phyloP scores from a whole-genome alignment of 2,113 vertebrate genomes.

The Eulemur macaco region DNA sequence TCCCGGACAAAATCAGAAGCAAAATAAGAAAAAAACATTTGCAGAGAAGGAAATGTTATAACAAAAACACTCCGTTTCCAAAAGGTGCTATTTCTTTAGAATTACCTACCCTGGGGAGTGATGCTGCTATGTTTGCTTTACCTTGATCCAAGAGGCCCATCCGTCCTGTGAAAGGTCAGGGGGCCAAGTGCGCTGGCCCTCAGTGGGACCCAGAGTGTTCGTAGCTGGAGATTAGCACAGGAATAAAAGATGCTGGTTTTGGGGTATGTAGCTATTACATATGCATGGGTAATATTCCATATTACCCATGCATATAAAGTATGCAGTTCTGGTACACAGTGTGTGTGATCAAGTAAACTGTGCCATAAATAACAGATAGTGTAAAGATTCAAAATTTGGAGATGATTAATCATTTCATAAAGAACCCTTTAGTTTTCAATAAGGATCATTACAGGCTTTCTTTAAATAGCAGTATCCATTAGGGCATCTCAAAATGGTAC shows the following conservation, averaged over 20 bases:
- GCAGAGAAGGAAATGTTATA: not conserved
- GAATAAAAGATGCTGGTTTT: not conserved
- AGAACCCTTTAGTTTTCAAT: not conserved
- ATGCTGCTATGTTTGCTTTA: not conserved
- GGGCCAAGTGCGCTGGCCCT: not conserved
- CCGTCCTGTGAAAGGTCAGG: not conserved
- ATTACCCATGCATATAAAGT: not conserved
- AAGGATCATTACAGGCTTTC: not conserved
- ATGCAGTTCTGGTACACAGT: not conserved
- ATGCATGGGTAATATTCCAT: not conserved
- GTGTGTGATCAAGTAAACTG: not conserved
- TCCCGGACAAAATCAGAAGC: not conserved
- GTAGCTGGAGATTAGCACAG: not conserved
- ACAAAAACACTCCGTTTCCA: not conserved
- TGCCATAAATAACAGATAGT: not conserved
- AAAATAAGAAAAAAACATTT: not conserved
- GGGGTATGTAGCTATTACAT: too few species aligned
- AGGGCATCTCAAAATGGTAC: not conserved
- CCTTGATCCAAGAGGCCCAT: accelerated
- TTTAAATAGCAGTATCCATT: not conserved
- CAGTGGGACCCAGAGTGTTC: not conserved
- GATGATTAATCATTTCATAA: not conserved
- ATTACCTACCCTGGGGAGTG: not conserved
- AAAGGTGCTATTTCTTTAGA: not conserved
- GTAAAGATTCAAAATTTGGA: not conserved